Conservation (phyloP, 1,140 invertebrate genomes). For the Platorchestia sp. region DNA sequence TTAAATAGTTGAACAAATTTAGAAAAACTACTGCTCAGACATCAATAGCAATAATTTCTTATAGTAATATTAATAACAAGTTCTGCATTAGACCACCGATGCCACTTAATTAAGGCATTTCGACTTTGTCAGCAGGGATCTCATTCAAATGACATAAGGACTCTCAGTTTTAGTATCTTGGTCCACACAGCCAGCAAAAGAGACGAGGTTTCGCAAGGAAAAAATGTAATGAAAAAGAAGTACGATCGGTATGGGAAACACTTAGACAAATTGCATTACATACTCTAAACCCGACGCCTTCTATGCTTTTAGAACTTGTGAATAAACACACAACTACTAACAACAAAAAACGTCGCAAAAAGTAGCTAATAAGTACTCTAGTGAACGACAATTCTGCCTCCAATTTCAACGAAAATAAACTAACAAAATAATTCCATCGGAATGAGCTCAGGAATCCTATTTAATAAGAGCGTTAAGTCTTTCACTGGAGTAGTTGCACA, state of each 20-base stretch:
- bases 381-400: too few species aligned
- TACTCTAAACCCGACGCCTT: too few species aligned
- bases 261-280: not conserved
- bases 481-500: not conserved
- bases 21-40: not conserved
- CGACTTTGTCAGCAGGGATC: not conserved
- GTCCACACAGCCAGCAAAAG: not conserved
- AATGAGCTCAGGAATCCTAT: not conserved
- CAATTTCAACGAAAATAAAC: too few species aligned
- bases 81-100: not conserved
- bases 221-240: not conserved
- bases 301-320: too few species aligned
- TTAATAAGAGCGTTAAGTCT: not conserved
- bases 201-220: not conserved
- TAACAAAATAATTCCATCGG: not conserved
- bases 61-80: not conserved
- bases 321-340: too few species aligned
- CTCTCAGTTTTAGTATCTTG: not conserved
- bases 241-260: not conserved
- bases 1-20: not conserved
- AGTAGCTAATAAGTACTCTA: too few species aligned
- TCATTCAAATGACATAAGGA: not conserved
- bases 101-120: not conserved
- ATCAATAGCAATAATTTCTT: too few species aligned
- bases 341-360: too few species aligned